Evolutionary conservation across 2,797 vertebrate species (phyloP).

Genomic region (Phaenicophaeus curvirostris): DNA sequence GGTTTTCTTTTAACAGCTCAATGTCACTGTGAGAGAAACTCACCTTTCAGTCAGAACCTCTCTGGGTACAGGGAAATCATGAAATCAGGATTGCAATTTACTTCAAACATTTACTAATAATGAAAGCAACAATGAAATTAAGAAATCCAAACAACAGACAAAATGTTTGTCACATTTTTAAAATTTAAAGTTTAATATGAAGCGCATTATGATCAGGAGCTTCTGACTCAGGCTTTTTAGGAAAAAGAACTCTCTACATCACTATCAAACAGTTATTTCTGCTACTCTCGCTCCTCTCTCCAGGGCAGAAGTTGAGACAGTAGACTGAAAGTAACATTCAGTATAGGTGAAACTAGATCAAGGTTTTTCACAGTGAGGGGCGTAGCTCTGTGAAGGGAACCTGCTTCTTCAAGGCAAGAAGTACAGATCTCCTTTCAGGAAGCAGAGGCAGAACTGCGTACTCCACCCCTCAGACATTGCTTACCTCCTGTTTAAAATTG

Average conservation of each 20-base stretch:
- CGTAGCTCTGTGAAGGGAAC: neutral
- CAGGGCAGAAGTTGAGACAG: neutral
- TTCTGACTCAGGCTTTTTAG: neutral
- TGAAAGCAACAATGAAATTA: neutral
- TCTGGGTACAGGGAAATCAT: neutral
- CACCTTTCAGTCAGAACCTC: neutral
- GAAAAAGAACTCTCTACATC: neutral
- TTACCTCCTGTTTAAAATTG: neutral
- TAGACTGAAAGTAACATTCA: neutral
- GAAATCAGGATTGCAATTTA: neutral
- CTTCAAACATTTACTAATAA: neutral
- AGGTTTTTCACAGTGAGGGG: neutral
- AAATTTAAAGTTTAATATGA: neutral
- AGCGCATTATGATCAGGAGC: neutral
- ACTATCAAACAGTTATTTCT: neutral
- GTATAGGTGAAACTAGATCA: neutral
- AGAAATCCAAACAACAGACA: neutral
- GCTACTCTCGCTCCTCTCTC: neutral
- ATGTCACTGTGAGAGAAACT: neutral
- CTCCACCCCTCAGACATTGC: neutral
- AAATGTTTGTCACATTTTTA: neutral
- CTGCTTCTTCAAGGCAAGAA: neutral
- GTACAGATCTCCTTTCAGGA: neutral
- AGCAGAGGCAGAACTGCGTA: accelerated
- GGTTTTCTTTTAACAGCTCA: neutral